phyloP scores from a whole-genome alignment of 2,797 vertebrate genomes.

The Enteromius unitaeniatus region DNA sequence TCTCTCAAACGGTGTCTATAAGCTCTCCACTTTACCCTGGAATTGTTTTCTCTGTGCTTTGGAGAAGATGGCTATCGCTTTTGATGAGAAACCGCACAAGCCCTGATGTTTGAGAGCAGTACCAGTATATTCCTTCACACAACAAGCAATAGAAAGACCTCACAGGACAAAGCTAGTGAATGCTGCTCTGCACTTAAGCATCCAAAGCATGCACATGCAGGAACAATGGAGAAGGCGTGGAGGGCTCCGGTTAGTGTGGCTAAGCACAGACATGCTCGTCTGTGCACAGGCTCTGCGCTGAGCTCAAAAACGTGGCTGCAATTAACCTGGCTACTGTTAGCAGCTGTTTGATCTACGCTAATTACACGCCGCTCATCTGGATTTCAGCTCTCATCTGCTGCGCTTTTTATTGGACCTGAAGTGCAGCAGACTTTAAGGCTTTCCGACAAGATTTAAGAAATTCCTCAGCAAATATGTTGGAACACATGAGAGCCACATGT shows the following conservation, averaged over 20 bases:
- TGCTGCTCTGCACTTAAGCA: not conserved
- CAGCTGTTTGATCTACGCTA: constrained; percentile 52
- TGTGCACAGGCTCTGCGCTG: constrained; percentile 27
- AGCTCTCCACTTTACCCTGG: not conserved
- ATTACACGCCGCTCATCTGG: constrained; percentile 49
- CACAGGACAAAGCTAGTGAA: constrained; percentile 22
- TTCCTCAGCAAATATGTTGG: constrained; percentile 9
- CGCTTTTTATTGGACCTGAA: constrained; percentile 32
- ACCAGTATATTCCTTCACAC: constrained; percentile 29
- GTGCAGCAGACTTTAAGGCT: constrained; percentile 24
- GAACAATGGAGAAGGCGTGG: constrained; percentile 31
- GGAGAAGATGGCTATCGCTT: constrained; percentile 42
- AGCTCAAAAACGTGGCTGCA: constrained; percentile 55
- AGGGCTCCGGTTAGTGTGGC: not conserved
- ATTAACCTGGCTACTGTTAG: constrained; percentile 57
- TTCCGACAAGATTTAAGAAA: constrained; percentile 30
- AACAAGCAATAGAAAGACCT: constrained; percentile 37
- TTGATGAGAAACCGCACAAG: constrained; percentile 31
- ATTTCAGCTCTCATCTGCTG: constrained; percentile 30
- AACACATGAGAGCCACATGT: constrained; percentile 41
- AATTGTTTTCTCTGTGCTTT: constrained; percentile 35
- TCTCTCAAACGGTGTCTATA: not conserved
- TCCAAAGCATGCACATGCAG: constrained; percentile 29
- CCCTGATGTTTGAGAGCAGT: constrained; percentile 43
- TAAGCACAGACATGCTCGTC: constrained; percentile 44